Percentiles rank a stretch among this genome's conserved stretches.
Conservation (phyloP, 2,888 invertebrate species). For the Drosophila rellima region DNA sequence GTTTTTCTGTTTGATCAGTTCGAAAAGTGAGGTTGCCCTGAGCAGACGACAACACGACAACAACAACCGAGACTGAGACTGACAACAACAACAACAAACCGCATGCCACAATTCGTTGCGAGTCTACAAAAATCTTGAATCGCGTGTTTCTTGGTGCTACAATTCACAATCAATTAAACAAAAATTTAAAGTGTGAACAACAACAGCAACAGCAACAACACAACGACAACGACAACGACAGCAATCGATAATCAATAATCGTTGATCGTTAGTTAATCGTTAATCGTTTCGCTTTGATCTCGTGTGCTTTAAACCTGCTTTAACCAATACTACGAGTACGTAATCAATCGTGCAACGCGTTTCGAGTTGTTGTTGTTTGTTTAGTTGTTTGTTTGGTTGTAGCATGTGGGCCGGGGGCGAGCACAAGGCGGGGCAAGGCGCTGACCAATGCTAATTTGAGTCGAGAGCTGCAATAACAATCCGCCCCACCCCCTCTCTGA, state of each 20-base stretch:
- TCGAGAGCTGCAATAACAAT: constrained; percentile 18
- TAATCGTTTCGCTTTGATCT: constrained; percentile 38
- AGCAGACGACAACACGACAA: constrained; percentile 55
- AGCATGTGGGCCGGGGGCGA: constrained; percentile 28
- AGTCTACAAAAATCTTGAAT: neutral
- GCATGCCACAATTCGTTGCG: constrained; percentile 21
- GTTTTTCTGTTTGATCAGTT: constrained; percentile 84
- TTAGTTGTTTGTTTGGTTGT: constrained; percentile 9
- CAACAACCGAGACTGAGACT: no score
- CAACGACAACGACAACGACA: neutral
- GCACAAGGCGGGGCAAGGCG: constrained; percentile 17
- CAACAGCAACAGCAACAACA: neutral
- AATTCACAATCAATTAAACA: neutral
- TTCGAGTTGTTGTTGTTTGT: constrained; percentile 3
- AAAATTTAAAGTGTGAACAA: constrained; percentile 1
- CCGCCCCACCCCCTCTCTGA: neutral
- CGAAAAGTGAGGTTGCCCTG: constrained; percentile 85
- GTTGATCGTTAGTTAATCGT: constrained; percentile 25
- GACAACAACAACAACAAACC: constrained; percentile 7
- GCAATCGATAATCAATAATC: constrained; percentile 25
- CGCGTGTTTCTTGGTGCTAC: constrained; percentile 35
- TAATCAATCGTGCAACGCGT: constrained; percentile 36
- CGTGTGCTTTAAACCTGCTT: constrained; percentile 54
- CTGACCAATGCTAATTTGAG: constrained; percentile 53
- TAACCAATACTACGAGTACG: constrained; percentile 17